phyloP scores from a whole-genome alignment of 2,888 invertebrate species.

The Caenorhabditis virilis region DNA sequence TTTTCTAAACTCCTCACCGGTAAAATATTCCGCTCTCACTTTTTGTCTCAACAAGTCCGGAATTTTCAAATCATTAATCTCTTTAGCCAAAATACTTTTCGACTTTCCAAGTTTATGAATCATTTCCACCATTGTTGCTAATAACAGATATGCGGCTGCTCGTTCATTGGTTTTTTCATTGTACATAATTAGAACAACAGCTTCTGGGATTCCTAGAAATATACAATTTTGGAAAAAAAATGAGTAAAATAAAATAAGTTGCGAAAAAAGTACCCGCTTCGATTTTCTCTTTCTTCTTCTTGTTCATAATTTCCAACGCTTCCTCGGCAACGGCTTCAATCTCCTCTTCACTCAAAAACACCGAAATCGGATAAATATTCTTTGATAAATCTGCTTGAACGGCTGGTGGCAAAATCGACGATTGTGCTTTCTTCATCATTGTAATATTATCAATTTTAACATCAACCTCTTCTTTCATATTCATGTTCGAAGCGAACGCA shows the following conservation, averaged over 20 bases:
- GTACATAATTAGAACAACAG: slow-evolving; percentile 20
- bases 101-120: slow-evolving; percentile 17
- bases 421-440: slow-evolving; percentile 33
- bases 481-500: slow-evolving; percentile 43
- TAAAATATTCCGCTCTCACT: slow-evolving; percentile 35
- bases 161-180: slow-evolving; percentile 19
- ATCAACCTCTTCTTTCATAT: slow-evolving; percentile 24
- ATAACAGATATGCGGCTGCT: slow-evolving; percentile 19
- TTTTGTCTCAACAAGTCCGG: slow-evolving; percentile 36
- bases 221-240: no score
- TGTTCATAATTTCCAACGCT: slow-evolving; percentile 17
- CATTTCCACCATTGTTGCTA: slow-evolving; percentile 30
- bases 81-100: slow-evolving; percentile 22
- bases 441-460: slow-evolving; percentile 39
- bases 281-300: slow-evolving; percentile 22
- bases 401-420: slow-evolving; percentile 39
- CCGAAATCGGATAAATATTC: slow-evolving; percentile 47
- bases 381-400: slow-evolving; percentile 30
- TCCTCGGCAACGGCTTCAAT: slow-evolving; percentile 20
- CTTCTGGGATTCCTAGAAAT: slow-evolving; percentile 24
- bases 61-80: slow-evolving; percentile 34
- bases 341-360: slow-evolving; percentile 43
- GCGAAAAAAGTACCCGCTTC: slow-evolving; percentile 10
- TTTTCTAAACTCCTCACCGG: background rate
- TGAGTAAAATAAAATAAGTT: background rate